Base-by-base conservation (phyloP, 2,797 vertebrate genomes). In the Rachycentron canadum region DNA sequence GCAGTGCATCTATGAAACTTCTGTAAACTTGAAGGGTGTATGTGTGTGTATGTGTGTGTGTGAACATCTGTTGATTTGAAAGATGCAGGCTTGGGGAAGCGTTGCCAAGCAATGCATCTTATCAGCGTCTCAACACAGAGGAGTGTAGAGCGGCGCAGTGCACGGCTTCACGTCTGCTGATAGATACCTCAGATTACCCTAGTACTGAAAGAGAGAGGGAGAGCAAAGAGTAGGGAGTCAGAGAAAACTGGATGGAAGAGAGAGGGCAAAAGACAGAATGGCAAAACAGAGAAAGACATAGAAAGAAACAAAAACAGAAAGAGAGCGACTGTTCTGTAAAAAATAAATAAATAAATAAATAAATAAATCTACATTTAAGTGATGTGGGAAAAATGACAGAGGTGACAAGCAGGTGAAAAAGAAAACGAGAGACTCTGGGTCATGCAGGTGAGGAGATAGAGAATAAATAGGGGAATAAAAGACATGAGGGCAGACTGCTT, bases 21-120 rank as follows among this genome's bases (percentile, higher is more conserved):
- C 82, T 83, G 73, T 85, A 86, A 91, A 92, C 80, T 89, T 84
- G 76, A 87, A 87, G 76, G 21, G 63, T 69, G 72, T 26, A 47
- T 59, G 78, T 69, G 72, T 38, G 79, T 59, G 75, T 86, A 71
- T 84, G 83, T 79, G 57, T 67, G 72, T 47, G 57, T 57, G 47
- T 69, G 79, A 91, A 90, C 91, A 94, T 93, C 92, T 93, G 92
- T 92, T 93, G 92, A 93, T 91, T 84, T 91, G 72, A 85, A 85
- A 89, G 91, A 91, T 90, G 88, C 87, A 87, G 85, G 88, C 87
- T 84, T 82, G 78, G 76, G 85, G 87, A 76, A 89, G 88, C 8
- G 83, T 76, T 91, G 91, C 91, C 89, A 90, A 90, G 90, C 90
- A 84, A 79, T 89, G 88, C 50, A 40, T 89, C 88, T 93, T 93